A percentile compares a stretch with the other conserved stretches of the same genome.
These are phyloP conservation scores for Pollenia labialis DNA, from an alignment of 2,888 invertebrate genomes.

Conservation along the genomic window DNA sequence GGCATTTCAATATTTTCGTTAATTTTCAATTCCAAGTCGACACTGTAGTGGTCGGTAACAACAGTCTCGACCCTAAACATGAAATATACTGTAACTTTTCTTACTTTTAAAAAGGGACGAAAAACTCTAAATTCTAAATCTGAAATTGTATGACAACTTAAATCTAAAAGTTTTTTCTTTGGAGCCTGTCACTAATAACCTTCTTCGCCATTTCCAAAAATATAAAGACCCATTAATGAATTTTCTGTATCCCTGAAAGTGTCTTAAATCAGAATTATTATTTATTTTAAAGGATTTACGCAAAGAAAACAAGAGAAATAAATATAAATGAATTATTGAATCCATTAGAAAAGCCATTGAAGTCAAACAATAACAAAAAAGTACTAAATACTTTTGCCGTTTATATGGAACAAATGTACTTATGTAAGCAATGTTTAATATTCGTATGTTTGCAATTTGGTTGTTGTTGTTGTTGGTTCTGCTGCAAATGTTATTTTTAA, in stretches of 20 bases:
- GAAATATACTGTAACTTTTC: too few species aligned
- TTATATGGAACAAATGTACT: slow-evolving; percentile 47
- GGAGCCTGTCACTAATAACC: too few species aligned
- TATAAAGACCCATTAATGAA: background rate
- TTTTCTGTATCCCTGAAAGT: background rate
- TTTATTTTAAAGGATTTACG: slow-evolving; percentile 57
- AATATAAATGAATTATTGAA: slow-evolving; percentile 83
- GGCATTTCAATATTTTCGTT: too few species aligned
- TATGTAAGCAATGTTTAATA: slow-evolving; percentile 22
- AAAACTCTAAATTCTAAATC: too few species aligned
- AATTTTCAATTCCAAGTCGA: too few species aligned
- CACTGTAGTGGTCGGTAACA: too few species aligned
- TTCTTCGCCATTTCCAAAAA: background rate
- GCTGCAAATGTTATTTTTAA: slow-evolving; percentile 55
- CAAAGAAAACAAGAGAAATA: slow-evolving; percentile 77
- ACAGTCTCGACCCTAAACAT: too few species aligned
- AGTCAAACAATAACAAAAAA: slow-evolving; percentile 68
- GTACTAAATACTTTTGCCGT: slow-evolving; percentile 41
- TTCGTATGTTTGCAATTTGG: slow-evolving; percentile 8
- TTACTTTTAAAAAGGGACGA: too few species aligned
- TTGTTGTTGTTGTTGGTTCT: slow-evolving; percentile 8
- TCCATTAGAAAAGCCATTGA: slow-evolving; percentile 83
- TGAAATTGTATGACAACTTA: too few species aligned
- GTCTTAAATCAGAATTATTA: slow-evolving; percentile 54
- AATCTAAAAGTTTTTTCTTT: too few species aligned